Base-by-base conservation (phyloP, 2,888 invertebrate species). In the Hyposoter didymator region DNA sequence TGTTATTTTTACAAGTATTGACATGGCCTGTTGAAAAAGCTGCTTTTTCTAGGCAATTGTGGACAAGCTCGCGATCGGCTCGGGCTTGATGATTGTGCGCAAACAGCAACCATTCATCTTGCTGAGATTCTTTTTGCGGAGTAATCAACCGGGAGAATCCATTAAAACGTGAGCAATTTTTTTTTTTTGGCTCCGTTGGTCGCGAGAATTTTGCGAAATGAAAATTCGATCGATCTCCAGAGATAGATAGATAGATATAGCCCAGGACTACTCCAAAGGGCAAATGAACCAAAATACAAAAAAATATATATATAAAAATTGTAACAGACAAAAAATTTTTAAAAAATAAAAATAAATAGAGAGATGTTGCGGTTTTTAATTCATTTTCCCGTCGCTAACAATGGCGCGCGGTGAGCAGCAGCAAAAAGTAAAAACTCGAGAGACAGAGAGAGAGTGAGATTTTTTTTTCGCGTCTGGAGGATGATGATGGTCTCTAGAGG, bases 401-500 rank as follows among this genome's bases (percentile, higher is more conserved):
- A 59, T 59, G 59, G 59, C 59, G 59, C 28, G 28, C 28, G 59
- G 28, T 28, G 28, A 59, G 28, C 28, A 59, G 28, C 28, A 14
- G 5, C 59, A 1, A 28, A 28, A 14, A 59, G 59, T 19, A 28
- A 14, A 59, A 28, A 0, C 28, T 59, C 28, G 14, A 52, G 49
- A 28, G 22, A 14, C 32, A 28, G 62, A 52, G 55, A 28, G 2
- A 70, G 70, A 55, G 76, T 47, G 32, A 10, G 28, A 49, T 43
- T 52, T 78, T 52, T 67, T 78, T 35, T 22, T 0, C n/a, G 12
- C n/a, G 66, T 39, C 22, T 72, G n/a, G 43, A 43, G 78, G 81
- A 28, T 28, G 76, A 49, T 73, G 84, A 81, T 67, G 67, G 55
- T 14, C 17, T 52, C 52, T 3, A 52, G 32, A 72, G 76, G 79